A percentile compares a stretch with the other conserved stretches of the same genome.
Evolutionary conservation across 2,113 vertebrate species (phyloP).

Genomic region (Psilopsiagon aymara): DNA sequence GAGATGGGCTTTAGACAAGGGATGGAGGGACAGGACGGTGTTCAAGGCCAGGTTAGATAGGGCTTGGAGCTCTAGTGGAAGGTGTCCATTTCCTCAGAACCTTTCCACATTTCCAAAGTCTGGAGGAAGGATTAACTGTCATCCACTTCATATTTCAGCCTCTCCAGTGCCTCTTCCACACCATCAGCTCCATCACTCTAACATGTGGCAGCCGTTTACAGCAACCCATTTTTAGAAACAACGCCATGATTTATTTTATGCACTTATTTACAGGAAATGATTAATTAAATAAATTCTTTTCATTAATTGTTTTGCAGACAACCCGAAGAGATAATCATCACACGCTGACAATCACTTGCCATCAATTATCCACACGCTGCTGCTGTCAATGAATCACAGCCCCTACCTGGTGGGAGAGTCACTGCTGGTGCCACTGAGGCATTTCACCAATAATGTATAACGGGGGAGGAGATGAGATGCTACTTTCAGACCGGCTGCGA

Average conservation of each 20-base stretch:
- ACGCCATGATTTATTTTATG: neutral
- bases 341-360: conserved; percentile 54
- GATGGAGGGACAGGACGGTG: neutral
- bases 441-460: neutral
- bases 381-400: conserved; percentile 22
- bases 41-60: neutral
- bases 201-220: neutral
- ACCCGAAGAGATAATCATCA: conserved; percentile 64
- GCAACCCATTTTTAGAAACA: neutral
- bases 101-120: neutral
- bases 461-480: neutral
- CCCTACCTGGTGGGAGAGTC: conserved; percentile 62
- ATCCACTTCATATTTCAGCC: neutral
- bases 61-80: neutral
- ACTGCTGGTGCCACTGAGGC: conserved; percentile 51
- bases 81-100: neutral
- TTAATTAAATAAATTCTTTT: conserved; percentile 59
- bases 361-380: conserved; percentile 45
- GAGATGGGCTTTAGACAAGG: neutral
- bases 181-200: neutral
- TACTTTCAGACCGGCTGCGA: neutral
- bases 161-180: neutral
- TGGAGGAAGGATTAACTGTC: neutral
- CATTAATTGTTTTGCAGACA: conserved; percentile 38
- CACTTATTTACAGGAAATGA: conserved; percentile 62